These are phyloP conservation scores for Morpho deidamia DNA, from an alignment of 2,888 invertebrate species.

Conservation along the genomic window DNA sequence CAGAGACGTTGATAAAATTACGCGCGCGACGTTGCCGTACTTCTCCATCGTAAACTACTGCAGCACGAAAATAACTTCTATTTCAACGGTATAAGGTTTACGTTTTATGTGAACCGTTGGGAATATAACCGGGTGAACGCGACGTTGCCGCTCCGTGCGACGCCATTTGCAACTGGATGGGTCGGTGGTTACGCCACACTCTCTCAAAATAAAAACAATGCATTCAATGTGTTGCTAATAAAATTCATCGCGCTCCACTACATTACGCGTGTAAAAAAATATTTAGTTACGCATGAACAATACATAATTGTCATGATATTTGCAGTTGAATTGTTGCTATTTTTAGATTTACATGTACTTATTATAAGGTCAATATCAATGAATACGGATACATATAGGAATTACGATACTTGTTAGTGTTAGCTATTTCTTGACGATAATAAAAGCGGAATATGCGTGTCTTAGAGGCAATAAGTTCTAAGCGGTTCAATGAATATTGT, in stretches of 20 bases:
- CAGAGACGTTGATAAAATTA: conserved; percentile 59
- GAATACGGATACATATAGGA: too few relatives aligned
- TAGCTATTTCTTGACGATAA: too few relatives aligned
- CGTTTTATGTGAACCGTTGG: conserved; percentile 13
- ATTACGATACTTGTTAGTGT: too few relatives aligned
- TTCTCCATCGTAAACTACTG: conserved; percentile 13
- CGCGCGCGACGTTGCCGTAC: conserved; percentile 59
- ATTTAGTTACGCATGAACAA: conserved; percentile 2
- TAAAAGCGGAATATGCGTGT: too few relatives aligned
- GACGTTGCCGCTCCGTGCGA: conserved; percentile 50
- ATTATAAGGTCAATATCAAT: too few relatives aligned
- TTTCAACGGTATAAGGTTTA: background rate
- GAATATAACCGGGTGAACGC: conserved; percentile 45
- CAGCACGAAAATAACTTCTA: conserved; percentile 1
- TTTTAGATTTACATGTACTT: too few relatives aligned
- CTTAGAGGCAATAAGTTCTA: too few relatives aligned
- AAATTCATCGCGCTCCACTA: conserved; percentile 32
- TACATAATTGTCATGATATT: background rate
- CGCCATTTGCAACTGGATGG: conserved; percentile 56
- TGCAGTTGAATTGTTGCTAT: too few relatives aligned
- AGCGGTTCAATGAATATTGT: too few relatives aligned
- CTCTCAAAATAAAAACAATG: conserved; percentile 69
- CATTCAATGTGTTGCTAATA: conserved; percentile 33
- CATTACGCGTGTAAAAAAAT: conserved; percentile 3
- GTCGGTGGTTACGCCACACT: conserved; percentile 54